These are phyloP conservation scores for Cephalotes varians DNA, from an alignment of 2,888 invertebrate genomes.

Conservation along the genomic window DNA sequence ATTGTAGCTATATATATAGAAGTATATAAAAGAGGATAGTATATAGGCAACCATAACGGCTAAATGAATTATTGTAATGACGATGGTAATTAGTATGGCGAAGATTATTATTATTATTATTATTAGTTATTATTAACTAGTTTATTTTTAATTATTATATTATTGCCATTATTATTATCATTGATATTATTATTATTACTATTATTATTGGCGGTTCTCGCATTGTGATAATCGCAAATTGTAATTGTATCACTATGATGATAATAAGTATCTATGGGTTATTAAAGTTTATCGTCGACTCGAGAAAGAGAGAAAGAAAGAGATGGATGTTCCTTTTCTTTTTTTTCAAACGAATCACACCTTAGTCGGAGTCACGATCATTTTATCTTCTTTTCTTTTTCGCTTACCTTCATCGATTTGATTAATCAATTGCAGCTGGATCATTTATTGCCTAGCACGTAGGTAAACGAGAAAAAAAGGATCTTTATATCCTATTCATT, in stretches of 20 bases:
- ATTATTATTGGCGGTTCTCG: conserved; percentile 67
- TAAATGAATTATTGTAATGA: conserved; percentile 82
- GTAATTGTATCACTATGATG: conserved; percentile 76
- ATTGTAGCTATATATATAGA: conserved; percentile 85
- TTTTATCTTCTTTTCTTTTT: conserved; percentile 61
- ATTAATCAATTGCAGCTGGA: conserved; percentile 60
- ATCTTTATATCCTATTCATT: conserved; percentile 81
- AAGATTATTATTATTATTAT: conserved; percentile 68
- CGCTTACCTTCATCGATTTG: conserved; percentile 54
- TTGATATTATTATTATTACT: conserved; percentile 45
- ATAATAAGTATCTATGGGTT: conserved; percentile 68
- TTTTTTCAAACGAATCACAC: conserved; percentile 42
- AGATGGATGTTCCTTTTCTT: conserved; percentile 48
- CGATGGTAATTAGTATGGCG: conserved; percentile 77
- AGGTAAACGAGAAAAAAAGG: conserved; percentile 67
- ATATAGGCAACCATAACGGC: conserved; percentile 82
- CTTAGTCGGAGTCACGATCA: conserved; percentile 59
- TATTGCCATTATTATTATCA: conserved; percentile 61
- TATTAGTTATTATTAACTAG: conserved; percentile 53
- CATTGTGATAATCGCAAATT: conserved; percentile 69
- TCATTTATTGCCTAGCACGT: conserved; percentile 77
- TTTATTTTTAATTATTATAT: conserved; percentile 65
- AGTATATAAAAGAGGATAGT: conserved; percentile 83
- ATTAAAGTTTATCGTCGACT: conserved; percentile 70
- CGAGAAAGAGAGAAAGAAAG: conserved; percentile 33